Evolutionary conservation across 2,113 vertebrate species (phyloP).

Genomic region (Danionella cerebrum): DNA sequence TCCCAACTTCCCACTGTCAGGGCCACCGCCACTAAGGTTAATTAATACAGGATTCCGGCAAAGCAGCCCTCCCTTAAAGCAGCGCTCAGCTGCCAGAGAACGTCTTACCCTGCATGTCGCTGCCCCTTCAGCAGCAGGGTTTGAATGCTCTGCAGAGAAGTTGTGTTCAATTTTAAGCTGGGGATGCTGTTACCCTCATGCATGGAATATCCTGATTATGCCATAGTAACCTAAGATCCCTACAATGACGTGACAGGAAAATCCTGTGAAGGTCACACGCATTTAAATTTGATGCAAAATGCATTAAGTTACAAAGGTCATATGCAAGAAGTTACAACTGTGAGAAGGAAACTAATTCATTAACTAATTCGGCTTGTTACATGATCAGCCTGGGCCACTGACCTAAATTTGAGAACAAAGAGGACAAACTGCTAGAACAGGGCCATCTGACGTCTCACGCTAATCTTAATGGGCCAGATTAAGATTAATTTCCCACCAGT

Average conservation of each 20-base stretch:
- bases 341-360: conserved; percentile 8
- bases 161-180: conserved; percentile 48
- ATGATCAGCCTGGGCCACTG: conserved; percentile 53
- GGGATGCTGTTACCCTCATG: conserved; percentile 32
- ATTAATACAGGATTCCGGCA: conserved; percentile 66
- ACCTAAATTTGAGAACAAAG: conserved; percentile 63
- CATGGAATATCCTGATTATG: conserved; percentile 8
- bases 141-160: conserved; percentile 50
- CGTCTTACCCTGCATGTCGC: conserved; percentile 50
- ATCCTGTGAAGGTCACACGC: background rate
- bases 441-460: conserved; percentile 62
- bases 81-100: conserved; percentile 42
- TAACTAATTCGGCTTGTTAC: conserved; percentile 48
- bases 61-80: conserved; percentile 52
- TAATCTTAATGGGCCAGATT: conserved; percentile 67
- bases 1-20: conserved; percentile 55
- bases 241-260: conserved; percentile 17
- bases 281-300: conserved; percentile 27
- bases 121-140: conserved; percentile 52
- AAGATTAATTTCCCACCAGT: conserved; percentile 53
- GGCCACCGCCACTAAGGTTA: conserved; percentile 64
- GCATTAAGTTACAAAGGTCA: conserved; percentile 10
- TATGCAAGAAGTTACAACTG: conserved; percentile 1
- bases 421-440: conserved; percentile 56
- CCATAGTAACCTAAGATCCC: conserved; percentile 12